These are phyloP conservation scores for Cotesia vestalis DNA, from an alignment of 1,140 invertebrate species.

Conservation along the genomic window DNA sequence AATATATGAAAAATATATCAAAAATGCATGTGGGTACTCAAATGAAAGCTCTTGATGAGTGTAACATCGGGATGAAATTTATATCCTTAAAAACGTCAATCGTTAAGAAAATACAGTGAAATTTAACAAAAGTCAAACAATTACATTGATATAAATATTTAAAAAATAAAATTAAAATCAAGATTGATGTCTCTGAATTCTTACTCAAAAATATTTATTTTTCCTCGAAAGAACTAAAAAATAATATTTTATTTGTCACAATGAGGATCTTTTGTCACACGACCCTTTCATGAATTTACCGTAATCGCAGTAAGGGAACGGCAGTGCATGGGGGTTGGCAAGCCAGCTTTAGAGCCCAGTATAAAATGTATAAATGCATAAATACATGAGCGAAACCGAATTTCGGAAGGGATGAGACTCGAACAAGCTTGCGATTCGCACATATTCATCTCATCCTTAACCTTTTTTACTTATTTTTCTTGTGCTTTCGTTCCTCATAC, in stretches of 20 bases:
- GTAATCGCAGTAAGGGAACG: too few species aligned
- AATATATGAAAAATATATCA: too few species aligned
- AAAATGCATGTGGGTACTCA: too few species aligned
- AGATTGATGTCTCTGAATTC: too few species aligned
- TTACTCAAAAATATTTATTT: too few species aligned
- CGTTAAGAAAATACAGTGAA: too few species aligned
- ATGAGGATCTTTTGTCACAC: slow-evolving; percentile 33
- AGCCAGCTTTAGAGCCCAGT: slow-evolving; percentile 41
- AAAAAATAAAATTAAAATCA: too few species aligned
- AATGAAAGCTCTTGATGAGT: too few species aligned
- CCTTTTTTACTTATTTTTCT: slow-evolving; percentile 30
- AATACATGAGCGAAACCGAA: slow-evolving; percentile 60
- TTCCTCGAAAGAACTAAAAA: neutral
- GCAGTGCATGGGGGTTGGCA: slow-evolving; percentile 1
- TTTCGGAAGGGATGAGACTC: slow-evolving; percentile 46
- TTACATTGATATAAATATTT: too few species aligned
- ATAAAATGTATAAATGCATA: slow-evolving; percentile 63
- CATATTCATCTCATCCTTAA: slow-evolving; percentile 13
- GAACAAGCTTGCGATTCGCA: slow-evolving; percentile 38
- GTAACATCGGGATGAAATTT: too few species aligned
- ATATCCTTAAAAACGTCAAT: too few species aligned
- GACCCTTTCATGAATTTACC: slow-evolving; percentile 33
- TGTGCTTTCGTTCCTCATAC: slow-evolving; percentile 22
- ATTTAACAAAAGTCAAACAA: too few species aligned
- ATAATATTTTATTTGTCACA: slow-evolving; percentile 27